Evolutionary conservation across 1,140 invertebrate species (phyloP).

Genomic region (Archivesica marissinica): DNA sequence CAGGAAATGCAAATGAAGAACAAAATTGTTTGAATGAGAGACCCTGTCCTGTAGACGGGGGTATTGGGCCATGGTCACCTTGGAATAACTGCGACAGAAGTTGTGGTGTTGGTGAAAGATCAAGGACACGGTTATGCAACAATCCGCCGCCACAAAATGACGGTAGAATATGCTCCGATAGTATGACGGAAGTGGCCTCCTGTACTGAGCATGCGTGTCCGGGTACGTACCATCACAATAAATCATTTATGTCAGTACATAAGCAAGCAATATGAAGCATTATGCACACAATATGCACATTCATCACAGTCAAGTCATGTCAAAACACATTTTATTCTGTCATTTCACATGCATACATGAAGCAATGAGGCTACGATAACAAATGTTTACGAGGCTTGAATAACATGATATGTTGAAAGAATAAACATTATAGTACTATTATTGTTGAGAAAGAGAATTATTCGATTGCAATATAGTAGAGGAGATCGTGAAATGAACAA

Average conservation of each 20-base stretch:
- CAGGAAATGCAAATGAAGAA: conserved; percentile 83
- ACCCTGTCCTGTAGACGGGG: conserved; percentile 83
- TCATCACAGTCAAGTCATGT: too few relatives aligned
- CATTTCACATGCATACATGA: background rate
- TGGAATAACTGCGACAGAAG: conserved; percentile 88
- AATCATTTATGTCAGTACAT: too few relatives aligned
- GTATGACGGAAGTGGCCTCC: background rate
- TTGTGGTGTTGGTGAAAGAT: conserved; percentile 84
- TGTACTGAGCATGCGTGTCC: background rate
- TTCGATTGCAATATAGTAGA: too few relatives aligned
- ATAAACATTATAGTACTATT: too few relatives aligned
- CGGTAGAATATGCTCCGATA: background rate
- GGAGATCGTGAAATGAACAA: too few relatives aligned
- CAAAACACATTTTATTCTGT: background rate
- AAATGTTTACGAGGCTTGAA: too few relatives aligned
- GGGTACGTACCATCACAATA: conserved; percentile 30
- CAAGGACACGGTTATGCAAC: conserved; percentile 15
- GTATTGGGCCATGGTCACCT: conserved; percentile 87
- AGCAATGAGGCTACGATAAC: background rate
- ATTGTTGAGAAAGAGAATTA: too few relatives aligned
- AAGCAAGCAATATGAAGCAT: too few relatives aligned
- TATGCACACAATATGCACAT: too few relatives aligned
- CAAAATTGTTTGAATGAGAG: conserved; percentile 18
- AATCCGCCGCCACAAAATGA: conserved; percentile 23
- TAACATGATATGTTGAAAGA: too few relatives aligned